Evolutionary conservation across 2,888 invertebrate genomes (phyloP), one percentile per base, ranked within the genome.

Genomic region (Oxyteleia sp.): DNA sequence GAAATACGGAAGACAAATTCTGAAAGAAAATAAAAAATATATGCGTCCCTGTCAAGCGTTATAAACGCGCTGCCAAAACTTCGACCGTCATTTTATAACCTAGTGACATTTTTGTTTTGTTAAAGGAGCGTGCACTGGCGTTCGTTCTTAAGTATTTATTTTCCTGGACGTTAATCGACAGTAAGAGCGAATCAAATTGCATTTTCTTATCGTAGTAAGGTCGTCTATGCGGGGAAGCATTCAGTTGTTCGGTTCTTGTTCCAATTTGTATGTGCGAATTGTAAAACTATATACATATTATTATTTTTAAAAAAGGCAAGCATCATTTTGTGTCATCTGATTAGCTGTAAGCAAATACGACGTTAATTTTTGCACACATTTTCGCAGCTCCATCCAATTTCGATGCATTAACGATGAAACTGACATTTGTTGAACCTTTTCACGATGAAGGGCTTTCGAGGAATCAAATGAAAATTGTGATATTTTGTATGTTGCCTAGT

Each of bases 111-210:
- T 53, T 35, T 53, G 10, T 26, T 64, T 45, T 49, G 7, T 51
- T 32, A n/a, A 29, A 32, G 3, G 4, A 45, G 16, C 38, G 43
- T 35, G 18, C 51, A 18, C n/a, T 38, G 23, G 55, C n/a, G 20
- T 38, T 49, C 16, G 49, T 71, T 57, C 35, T 7, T 71, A 71
- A 71, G 43, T 75, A 74, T 75, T 75, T 63, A 47, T 75, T 75
- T 55, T 45, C 29, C 35, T 23, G 35, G 5, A 55, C 51, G 49
- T 51, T 72, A 63, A 43, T 15, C 16, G 10, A 59, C 26, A 26
- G 11, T 71, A 61, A 59, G 29, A 49, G 51, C 55, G 47, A 64
- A 74, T 74, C 53, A 64, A 63, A 45, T 11, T 64, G 75, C 75
- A 75, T 69, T 74, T 75, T 63, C 43, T 51, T 26, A 49, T 51